phyloP scores from a whole-genome alignment of 2,888 invertebrate species.

The Anthrax anthrax region DNA sequence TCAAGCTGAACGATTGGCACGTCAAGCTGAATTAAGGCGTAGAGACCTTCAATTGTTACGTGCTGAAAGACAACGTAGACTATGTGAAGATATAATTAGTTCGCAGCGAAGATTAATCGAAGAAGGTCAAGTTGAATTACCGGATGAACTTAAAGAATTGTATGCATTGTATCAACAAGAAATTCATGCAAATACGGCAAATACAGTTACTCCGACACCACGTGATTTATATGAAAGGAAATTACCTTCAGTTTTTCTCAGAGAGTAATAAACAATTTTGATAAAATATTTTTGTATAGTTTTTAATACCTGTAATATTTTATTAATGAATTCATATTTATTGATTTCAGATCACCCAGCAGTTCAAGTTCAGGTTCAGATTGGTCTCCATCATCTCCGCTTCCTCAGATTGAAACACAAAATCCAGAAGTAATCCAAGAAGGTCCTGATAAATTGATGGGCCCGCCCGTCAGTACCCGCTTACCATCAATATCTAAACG shows the following conservation, averaged over 20 bases:
- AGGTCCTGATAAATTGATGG: conserved; percentile 26
- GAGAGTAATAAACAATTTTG: conserved; percentile 22
- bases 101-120: conserved; percentile 74
- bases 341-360: conserved; percentile 23
- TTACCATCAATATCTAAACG: conserved; percentile 21
- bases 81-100: conserved; percentile 85
- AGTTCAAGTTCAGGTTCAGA: conserved; percentile 34
- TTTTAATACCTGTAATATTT: not conserved
- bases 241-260: conserved; percentile 32
- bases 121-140: conserved; percentile 54
- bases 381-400: conserved; percentile 29
- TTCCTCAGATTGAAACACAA: conserved; percentile 8
- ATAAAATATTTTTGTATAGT: too few relatives aligned
- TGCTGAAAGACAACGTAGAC: conserved; percentile 67
- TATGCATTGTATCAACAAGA: conserved; percentile 76
- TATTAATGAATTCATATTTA: too few relatives aligned
- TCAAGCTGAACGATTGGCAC: conserved; percentile 71
- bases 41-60: conserved; percentile 70
- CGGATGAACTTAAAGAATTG: conserved; percentile 62
- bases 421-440: conserved; percentile 9
- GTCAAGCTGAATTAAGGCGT: conserved; percentile 73
- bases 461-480: conserved; percentile 28
- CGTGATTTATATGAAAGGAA: conserved; percentile 29
- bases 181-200: conserved; percentile 63
- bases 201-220: conserved; percentile 32